phyloP scores from a whole-genome alignment of 2,888 invertebrate genomes.

The Melanophora roralis region DNA sequence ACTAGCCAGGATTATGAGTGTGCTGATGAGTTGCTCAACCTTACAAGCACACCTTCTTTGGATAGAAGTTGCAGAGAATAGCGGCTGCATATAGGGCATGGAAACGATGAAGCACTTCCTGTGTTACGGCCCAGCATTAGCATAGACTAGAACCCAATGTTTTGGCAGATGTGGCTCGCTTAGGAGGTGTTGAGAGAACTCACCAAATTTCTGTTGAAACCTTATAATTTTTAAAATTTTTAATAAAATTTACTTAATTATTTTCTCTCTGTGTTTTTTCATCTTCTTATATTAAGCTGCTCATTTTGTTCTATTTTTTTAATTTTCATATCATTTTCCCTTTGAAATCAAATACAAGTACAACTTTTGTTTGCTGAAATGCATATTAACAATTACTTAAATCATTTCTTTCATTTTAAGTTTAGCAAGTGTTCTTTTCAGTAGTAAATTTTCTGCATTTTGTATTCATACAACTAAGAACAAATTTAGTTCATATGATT shows the following conservation, averaged over 20 bases:
- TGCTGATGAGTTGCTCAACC: no score
- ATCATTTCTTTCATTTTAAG: slow-evolving; percentile 33
- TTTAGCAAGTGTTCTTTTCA: slow-evolving; percentile 20
- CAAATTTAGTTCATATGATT: slow-evolving; percentile 39
- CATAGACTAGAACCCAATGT: no score
- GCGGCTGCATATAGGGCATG: no score
- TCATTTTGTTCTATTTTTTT: neutral
- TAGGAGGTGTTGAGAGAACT: no score
- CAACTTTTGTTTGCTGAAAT: neutral
- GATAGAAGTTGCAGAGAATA: no score
- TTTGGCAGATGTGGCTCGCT: no score
- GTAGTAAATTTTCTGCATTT: neutral
- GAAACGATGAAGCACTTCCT: no score
- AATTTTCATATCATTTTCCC: neutral
- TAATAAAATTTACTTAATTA: neutral
- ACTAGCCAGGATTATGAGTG: no score
- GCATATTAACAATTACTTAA: slow-evolving; percentile 48
- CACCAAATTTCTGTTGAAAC: neutral
- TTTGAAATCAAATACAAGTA: slow-evolving; percentile 26
- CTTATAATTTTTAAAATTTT: neutral
- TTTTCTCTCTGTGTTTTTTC: neutral
- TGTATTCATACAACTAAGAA: neutral
- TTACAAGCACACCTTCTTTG: no score
- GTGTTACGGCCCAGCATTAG: no score
- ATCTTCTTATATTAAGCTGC: slow-evolving; percentile 8